Evolutionary conservation across 2,888 invertebrate genomes (phyloP).

Genomic region (Calameuta filiformis): DNA sequence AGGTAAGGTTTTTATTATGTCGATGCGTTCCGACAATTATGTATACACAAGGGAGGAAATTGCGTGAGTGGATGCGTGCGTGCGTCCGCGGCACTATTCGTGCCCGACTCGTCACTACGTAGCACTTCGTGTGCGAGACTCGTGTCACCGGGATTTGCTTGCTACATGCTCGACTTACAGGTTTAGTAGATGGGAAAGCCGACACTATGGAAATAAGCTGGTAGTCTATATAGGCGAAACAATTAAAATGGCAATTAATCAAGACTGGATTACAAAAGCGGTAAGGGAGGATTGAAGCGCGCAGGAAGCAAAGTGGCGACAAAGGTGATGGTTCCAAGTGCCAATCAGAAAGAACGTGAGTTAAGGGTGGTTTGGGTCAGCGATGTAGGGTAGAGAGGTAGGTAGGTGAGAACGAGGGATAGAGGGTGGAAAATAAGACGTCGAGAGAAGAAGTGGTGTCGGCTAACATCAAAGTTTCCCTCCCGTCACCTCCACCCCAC

Average conservation of each 20-base stretch:
- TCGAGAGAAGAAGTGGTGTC: background rate
- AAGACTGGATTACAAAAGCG: slow-evolving; percentile 9
- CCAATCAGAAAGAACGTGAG: background rate
- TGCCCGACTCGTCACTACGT: background rate
- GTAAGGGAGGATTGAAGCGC: background rate
- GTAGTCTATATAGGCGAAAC: slow-evolving; percentile 9
- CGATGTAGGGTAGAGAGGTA: background rate
- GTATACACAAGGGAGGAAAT: background rate
- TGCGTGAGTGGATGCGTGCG: background rate
- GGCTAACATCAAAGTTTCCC: background rate
- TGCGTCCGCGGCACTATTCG: background rate
- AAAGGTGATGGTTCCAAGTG: background rate
- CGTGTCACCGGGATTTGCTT: background rate
- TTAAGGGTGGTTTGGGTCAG: background rate
- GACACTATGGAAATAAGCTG: background rate
- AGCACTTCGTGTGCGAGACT: background rate
- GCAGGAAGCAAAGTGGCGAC: background rate
- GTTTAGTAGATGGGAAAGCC: background rate
- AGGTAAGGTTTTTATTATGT: background rate
- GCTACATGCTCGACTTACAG: background rate
- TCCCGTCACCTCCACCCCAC: background rate
- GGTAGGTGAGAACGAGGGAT: background rate
- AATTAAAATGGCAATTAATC: slow-evolving; percentile 33
- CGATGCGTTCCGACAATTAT: background rate
- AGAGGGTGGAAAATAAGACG: slow-evolving; percentile 1